Evolutionary conservation across 1,140 invertebrate genomes (phyloP).

Genomic region (Calephelis virginiensis): DNA sequence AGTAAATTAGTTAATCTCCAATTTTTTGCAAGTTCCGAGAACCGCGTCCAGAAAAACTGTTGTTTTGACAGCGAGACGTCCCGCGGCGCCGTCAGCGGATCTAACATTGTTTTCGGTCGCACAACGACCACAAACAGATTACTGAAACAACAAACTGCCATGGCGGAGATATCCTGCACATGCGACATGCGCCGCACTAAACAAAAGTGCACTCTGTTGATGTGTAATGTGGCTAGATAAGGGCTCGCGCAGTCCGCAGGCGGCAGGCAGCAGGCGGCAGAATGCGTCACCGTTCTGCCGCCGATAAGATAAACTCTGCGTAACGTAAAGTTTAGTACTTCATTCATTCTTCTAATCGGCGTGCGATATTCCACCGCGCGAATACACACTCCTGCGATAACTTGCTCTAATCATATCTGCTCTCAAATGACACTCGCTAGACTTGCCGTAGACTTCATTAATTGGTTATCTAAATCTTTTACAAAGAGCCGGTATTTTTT

Average conservation of each 20-base stretch:
- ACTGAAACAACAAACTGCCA: slow-evolving; percentile 21
- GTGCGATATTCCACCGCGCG: background rate
- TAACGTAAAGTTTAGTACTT: background rate
- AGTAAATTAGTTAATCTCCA: slow-evolving; percentile 38
- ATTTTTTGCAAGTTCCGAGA: slow-evolving; percentile 44
- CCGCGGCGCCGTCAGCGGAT: slow-evolving; percentile 25
- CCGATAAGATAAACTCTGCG: slow-evolving; percentile 5
- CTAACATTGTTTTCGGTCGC: slow-evolving; percentile 3
- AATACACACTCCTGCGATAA: background rate
- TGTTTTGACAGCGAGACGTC: slow-evolving; percentile 40
- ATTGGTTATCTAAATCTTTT: background rate
- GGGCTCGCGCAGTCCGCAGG: background rate
- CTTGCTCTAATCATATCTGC: background rate
- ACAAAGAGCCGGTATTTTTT: too few relatives aligned
- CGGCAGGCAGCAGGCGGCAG: background rate
- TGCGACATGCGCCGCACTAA: slow-evolving; percentile 1
- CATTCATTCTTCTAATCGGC: slow-evolving; percentile 1
- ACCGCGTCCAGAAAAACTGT: slow-evolving; percentile 37
- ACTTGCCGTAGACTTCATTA: too few relatives aligned
- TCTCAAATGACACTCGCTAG: background rate
- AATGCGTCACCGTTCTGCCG: slow-evolving; percentile 9
- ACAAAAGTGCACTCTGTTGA: background rate
- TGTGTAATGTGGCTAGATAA: background rate
- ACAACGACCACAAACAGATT: background rate
- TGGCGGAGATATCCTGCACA: background rate